Conservation (phyloP, 1,140 invertebrate genomes). For the Oscheius sp. region DNA sequence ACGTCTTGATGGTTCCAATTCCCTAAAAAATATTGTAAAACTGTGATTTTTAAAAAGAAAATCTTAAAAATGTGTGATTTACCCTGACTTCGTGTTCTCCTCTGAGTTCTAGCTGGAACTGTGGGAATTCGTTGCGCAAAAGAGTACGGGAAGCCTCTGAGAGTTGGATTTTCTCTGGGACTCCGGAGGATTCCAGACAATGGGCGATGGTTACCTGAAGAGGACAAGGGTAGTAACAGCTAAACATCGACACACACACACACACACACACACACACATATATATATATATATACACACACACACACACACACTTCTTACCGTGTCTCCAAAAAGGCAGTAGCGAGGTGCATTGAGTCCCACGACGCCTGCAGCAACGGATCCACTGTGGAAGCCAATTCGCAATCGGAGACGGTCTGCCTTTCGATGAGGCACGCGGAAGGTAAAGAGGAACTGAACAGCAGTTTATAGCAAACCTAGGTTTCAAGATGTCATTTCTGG, state of each 20-base stretch:
- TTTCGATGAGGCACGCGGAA: slow-evolving; percentile 20
- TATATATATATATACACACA: slow-evolving; percentile 35
- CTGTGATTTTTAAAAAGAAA: not conserved
- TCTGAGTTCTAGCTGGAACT: slow-evolving; percentile 43
- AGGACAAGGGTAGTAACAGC: too few species aligned
- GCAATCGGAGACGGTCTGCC: slow-evolving; percentile 9
- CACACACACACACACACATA: slow-evolving; percentile 68
- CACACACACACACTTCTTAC: slow-evolving; percentile 75
- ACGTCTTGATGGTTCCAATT: slow-evolving; percentile 1
- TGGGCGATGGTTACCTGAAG: slow-evolving; percentile 23
- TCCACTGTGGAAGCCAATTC: slow-evolving; percentile 54
- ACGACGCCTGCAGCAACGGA: slow-evolving; percentile 61
- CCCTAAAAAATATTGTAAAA: slow-evolving; percentile 9
- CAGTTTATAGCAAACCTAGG: slow-evolving; percentile 72
- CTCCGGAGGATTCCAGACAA: slow-evolving; percentile 75
- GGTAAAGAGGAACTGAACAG: slow-evolving; percentile 65
- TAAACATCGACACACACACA: too few species aligned
- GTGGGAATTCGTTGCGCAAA: slow-evolving; percentile 42
- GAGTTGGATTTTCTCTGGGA: slow-evolving; percentile 56
- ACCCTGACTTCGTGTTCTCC: slow-evolving; percentile 58
- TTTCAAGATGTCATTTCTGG: slow-evolving; percentile 62
- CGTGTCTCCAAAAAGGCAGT: slow-evolving; percentile 78
- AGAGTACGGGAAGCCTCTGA: slow-evolving; percentile 44
- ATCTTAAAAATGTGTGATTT: not conserved
- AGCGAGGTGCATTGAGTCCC: slow-evolving; percentile 62